phyloP scores from a whole-genome alignment of 2,113 vertebrate genomes.

The Pluvianellus socialis region DNA sequence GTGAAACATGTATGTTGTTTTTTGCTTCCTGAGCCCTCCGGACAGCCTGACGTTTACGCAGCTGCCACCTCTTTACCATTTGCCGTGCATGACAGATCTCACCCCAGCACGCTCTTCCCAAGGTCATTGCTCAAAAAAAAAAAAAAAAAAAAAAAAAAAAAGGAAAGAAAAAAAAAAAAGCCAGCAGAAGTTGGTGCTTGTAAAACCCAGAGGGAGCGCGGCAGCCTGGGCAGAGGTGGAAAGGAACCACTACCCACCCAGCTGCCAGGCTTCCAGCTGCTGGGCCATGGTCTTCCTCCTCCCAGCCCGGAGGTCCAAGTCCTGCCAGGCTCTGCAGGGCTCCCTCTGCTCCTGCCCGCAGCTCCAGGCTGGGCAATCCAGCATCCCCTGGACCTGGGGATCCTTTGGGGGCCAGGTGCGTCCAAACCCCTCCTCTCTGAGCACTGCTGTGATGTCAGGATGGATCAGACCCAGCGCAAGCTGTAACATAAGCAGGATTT shows the following conservation, averaged over 20 bases:
- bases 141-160: accelerated
- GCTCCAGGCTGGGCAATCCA: accelerated
- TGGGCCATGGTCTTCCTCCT: no score
- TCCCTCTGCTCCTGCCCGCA: no score
- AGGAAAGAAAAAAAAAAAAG: not conserved
- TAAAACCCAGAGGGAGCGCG: not conserved
- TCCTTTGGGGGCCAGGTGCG: accelerated
- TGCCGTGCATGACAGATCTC: not conserved
- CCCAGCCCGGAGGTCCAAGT: no score
- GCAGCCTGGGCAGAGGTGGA: not conserved
- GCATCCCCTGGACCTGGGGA: accelerated
- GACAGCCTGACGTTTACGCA: conserved; percentile 9
- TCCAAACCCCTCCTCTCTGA: no score
- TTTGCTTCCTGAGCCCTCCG: conserved; percentile 26
- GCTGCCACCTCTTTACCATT: conserved; percentile 8
- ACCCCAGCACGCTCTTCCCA: not conserved
- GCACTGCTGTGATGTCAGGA: not conserved
- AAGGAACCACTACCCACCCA: not conserved
- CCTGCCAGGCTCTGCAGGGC: no score
- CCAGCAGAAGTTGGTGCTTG: not conserved
- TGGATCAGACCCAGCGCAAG: accelerated
- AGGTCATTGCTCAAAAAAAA: not conserved
- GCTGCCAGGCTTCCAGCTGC: no score
- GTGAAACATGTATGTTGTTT: conserved; percentile 34
- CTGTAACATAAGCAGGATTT: not conserved